Evolutionary conservation across 2,113 vertebrate genomes (phyloP).

Genomic region (Pampusana beccarii): DNA sequence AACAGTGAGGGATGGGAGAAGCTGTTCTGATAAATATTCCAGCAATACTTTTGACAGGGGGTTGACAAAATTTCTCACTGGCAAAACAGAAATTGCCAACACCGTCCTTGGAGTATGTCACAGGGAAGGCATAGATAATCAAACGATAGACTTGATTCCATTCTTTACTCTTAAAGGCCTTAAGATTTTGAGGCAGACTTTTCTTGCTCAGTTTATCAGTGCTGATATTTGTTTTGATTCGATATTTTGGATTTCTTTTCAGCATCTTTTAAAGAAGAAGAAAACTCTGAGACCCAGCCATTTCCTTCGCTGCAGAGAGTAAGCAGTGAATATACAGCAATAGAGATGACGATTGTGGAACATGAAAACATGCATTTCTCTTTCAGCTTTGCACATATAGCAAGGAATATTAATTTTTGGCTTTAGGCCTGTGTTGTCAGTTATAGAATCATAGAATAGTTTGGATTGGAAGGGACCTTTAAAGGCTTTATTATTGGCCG

Average conservation of each 20-base stretch:
- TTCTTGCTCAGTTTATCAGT: not conserved
- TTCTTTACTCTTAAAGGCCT: not conserved
- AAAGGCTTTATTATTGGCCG: not conserved
- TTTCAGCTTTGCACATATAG: not conserved
- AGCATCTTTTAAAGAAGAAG: conserved; percentile 86
- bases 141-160: not conserved
- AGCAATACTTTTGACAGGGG: not conserved
- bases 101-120: rapidly evolving
- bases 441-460: no score
- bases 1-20: not conserved
- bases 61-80: not conserved
- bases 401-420: not conserved
- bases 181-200: not conserved
- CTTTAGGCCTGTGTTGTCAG: not conserved
- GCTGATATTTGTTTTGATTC: not conserved
- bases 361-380: not conserved
- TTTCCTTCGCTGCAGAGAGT: conserved; percentile 96
- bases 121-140: not conserved
- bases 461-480: no score
- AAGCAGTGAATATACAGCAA: conserved; percentile 20
- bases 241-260: conserved; percentile 45
- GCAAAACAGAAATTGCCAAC: not conserved
- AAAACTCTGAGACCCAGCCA: conserved; percentile 89
- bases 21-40: not conserved
- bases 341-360: not conserved